These are phyloP conservation scores for Hylia prasina DNA, from an alignment of 2,113 vertebrate species.

Conservation along the genomic window DNA sequence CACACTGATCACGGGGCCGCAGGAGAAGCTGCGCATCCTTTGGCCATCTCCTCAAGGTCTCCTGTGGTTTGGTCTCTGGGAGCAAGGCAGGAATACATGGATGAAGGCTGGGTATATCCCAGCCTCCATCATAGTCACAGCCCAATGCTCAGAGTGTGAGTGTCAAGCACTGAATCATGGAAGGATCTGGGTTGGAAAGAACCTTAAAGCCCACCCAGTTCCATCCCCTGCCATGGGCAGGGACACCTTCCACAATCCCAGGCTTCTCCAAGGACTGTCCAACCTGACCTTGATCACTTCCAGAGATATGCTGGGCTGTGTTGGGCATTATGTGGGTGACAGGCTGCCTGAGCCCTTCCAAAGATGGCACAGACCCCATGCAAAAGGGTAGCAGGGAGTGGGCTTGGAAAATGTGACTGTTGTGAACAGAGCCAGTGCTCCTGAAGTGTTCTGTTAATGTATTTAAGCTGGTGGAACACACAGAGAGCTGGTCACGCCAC, in stretches of 20 bases:
- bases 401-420: not conserved
- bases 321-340: not conserved
- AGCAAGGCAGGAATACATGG: not conserved
- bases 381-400: not conserved
- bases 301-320: not conserved
- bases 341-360: not conserved
- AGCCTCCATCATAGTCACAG: rapidly evolving
- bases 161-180: not conserved
- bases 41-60: not conserved
- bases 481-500: not conserved
- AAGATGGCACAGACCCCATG: not conserved
- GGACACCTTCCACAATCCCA: not conserved
- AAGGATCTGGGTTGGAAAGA: not conserved
- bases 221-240: not conserved
- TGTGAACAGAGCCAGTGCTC: not conserved
- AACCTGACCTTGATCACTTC: not conserved
- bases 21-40: not conserved
- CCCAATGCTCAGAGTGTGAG: rapidly evolving
- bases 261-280: not conserved
- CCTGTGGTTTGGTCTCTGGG: not conserved
- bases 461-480: not conserved
- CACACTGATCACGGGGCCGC: rapidly evolving
- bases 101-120: not conserved
- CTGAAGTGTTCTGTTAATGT: not conserved
- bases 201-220: not conserved